Conservation (phyloP, 2,797 vertebrate genomes). For the Pyrrhura leucotis region DNA sequence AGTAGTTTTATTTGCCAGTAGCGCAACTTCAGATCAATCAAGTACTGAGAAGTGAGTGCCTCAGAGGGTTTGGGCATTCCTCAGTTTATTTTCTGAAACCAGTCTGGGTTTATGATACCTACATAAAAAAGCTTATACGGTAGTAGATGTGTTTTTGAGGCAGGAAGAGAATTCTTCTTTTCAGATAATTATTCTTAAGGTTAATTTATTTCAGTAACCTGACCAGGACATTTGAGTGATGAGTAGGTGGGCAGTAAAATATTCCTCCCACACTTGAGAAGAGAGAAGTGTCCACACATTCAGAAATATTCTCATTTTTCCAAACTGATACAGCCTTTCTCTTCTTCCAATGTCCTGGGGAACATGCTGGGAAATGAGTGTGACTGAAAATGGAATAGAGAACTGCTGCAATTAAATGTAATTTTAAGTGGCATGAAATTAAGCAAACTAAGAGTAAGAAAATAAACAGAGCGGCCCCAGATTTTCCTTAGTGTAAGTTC, state of each 20-base stretch:
- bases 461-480: slow-evolving; percentile 35
- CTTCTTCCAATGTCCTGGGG: neutral
- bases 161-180: neutral
- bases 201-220: slow-evolving; percentile 34
- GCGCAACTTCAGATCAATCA: neutral
- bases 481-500: slow-evolving; percentile 49
- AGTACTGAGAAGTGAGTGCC: neutral
- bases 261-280: slow-evolving; percentile 34
- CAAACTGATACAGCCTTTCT: slow-evolving; percentile 25
- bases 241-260: slow-evolving; percentile 20
- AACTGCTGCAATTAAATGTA: slow-evolving; percentile 18
- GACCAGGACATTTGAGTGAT: neutral
- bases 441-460: slow-evolving; percentile 61
- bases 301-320: slow-evolving; percentile 29
- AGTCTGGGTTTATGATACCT: neutral
- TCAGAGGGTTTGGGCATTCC: neutral
- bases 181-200: slow-evolving; percentile 23
- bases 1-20: neutral
- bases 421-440: slow-evolving; percentile 43
- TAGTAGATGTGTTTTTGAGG: neutral
- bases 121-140: neutral
- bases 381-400: neutral
- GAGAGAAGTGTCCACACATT: slow-evolving; percentile 24
- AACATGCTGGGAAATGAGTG: neutral
- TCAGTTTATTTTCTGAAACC: neutral